Percentiles rank a stretch among this genome's conserved stretches.
Conservation (phyloP, 2,888 invertebrate species). For the Drosophila fungiperda region DNA sequence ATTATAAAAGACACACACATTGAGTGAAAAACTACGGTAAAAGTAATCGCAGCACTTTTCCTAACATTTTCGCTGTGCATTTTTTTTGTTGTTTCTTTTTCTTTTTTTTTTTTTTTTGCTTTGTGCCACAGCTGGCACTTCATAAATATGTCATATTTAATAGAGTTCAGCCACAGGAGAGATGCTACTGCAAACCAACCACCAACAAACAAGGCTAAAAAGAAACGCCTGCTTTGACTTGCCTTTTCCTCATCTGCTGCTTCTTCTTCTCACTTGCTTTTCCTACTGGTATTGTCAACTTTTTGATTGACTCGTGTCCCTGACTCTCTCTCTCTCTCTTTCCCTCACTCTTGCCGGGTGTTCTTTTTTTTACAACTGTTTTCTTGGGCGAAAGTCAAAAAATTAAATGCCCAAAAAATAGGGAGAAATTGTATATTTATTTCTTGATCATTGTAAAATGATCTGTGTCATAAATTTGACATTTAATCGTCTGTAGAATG, state of each 20-base stretch:
- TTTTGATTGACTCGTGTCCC: conserved; percentile 70
- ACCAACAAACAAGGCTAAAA: conserved; percentile 53
- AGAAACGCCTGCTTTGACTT: conserved; percentile 55
- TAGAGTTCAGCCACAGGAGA: conserved; percentile 68
- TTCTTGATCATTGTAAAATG: conserved; percentile 64
- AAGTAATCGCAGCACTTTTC: conserved; percentile 62
- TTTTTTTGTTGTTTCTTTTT: conserved; percentile 12
- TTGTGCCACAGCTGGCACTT: conserved; percentile 76
- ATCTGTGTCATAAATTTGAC: conserved; percentile 76
- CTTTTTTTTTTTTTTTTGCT: conserved; percentile 31
- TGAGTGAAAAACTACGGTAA: conserved; percentile 14
- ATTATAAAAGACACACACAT: conserved; percentile 26
- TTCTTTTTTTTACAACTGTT: conserved; percentile 48
- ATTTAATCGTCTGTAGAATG: conserved; percentile 65
- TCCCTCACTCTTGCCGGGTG: conserved; percentile 45
- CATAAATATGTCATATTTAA: conserved; percentile 83
- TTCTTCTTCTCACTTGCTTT: conserved; percentile 58
- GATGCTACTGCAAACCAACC: conserved; percentile 53
- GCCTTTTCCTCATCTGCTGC: conserved; percentile 29
- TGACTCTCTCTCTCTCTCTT: neutral
- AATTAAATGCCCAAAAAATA: conserved; percentile 44
- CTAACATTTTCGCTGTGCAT: conserved; percentile 44
- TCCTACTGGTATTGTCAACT: conserved; percentile 16
- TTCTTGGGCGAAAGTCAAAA: conserved; percentile 45
- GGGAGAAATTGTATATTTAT: conserved; percentile 43